Evolutionary conservation across 2,113 vertebrate species (phyloP).

Genomic region (Mixornis gularis): DNA sequence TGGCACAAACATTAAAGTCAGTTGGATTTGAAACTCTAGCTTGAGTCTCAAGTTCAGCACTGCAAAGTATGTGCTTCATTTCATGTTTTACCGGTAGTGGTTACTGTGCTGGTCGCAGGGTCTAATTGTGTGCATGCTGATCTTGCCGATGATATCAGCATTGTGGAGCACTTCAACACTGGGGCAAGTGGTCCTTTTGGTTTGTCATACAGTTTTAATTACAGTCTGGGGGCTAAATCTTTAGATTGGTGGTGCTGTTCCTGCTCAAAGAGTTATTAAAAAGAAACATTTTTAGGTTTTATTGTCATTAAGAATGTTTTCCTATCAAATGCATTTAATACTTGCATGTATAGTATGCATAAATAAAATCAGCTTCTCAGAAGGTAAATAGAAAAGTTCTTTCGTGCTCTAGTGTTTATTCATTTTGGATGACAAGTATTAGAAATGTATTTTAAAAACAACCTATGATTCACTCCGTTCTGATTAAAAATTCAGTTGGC

Average conservation of each 20-base stretch:
- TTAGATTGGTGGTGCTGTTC: background rate
- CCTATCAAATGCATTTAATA: background rate
- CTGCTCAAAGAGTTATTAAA: background rate
- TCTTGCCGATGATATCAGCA: background rate
- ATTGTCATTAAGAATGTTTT: background rate
- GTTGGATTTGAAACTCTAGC: background rate
- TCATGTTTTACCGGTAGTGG: background rate
- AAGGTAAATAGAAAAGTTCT: conserved; percentile 45
- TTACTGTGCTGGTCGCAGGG: background rate
- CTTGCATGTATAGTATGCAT: background rate
- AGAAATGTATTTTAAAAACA: conserved; percentile 62
- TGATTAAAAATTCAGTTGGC: conserved; percentile 57
- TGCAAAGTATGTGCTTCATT: background rate
- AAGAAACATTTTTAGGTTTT: background rate
- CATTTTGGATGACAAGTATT: conserved; percentile 43
- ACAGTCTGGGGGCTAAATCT: background rate
- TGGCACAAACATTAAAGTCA: background rate
- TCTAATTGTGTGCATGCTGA: background rate
- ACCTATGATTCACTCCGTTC: conserved; percentile 41
- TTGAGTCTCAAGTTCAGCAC: background rate
- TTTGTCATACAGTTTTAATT: background rate
- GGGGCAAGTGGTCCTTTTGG: background rate
- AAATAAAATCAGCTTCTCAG: conserved; percentile 20
- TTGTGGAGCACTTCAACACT: background rate
- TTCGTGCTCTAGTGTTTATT: conserved; percentile 32